Conservation (phyloP, 2,797 vertebrate species). For the Tarsius wallacei region DNA sequence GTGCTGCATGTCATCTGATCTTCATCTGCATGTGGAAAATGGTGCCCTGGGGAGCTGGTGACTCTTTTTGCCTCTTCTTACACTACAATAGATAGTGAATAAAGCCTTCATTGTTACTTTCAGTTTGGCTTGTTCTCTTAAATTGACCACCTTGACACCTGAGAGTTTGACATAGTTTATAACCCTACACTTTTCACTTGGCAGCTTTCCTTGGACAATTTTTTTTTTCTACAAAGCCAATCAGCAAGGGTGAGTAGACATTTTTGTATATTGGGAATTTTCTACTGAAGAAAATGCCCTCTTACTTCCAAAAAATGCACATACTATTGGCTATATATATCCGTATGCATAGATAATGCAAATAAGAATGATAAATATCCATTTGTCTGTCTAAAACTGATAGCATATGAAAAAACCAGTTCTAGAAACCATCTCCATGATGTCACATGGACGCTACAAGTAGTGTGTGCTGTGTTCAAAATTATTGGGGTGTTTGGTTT, state of each 20-base stretch:
- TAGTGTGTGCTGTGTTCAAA: not conserved
- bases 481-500: not conserved
- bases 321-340: not conserved
- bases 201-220: not conserved
- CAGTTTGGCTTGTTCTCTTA: not conserved
- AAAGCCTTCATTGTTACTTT: not conserved
- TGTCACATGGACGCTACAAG: not conserved
- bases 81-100: not conserved
- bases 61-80: not conserved
- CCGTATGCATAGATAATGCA: not conserved
- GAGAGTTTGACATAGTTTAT: not conserved
- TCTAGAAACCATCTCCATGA: not conserved
- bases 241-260: not conserved
- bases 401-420: not conserved
- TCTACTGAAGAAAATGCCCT: not conserved
- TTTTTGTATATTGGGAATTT: not conserved
- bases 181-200: not conserved
- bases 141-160: not conserved
- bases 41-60: accelerated
- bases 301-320: not conserved
- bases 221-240: not conserved
- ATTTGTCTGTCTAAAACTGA: not conserved
- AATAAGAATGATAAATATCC: not conserved
- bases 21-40: not conserved
- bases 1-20: accelerated